Percentiles rank a stretch among this genome's conserved stretches.
Evolutionary conservation across 2,113 vertebrate genomes (phyloP).

Genomic region (Nettapus auritus): DNA sequence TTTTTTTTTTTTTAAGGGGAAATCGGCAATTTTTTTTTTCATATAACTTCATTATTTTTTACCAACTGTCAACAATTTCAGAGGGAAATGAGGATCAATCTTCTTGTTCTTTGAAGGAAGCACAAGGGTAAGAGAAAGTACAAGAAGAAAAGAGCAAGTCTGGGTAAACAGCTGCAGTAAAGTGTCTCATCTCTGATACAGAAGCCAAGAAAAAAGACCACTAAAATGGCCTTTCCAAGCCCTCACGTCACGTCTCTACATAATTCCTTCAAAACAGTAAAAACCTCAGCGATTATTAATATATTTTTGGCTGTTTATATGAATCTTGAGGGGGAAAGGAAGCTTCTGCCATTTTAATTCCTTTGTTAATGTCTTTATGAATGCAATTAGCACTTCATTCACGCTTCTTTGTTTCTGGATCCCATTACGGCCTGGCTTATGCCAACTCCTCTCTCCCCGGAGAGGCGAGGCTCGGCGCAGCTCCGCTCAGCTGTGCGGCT

Average conservation of each 20-base stretch:
- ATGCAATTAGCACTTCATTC: conserved; percentile 86
- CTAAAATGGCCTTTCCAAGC: background rate
- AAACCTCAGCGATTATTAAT: conserved; percentile 34
- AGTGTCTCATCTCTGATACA: background rate
- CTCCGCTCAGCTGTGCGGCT: conserved; percentile 74
- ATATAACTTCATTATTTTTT: background rate
- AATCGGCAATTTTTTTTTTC: background rate
- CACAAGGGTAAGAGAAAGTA: background rate
- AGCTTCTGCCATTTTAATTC: conserved; percentile 80
- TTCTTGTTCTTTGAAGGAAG: background rate
- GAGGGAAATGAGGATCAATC: background rate
- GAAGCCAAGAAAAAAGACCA: background rate
- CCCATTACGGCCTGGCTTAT: conserved; percentile 77
- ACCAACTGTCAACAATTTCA: background rate
- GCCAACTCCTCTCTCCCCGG: conserved; percentile 74
- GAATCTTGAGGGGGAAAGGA: conserved; percentile 56
- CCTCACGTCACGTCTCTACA: background rate
- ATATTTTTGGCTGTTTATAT: conserved; percentile 37
- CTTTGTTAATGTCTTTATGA: conserved; percentile 85
- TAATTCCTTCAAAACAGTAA: background rate
- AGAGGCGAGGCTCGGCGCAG: conserved; percentile 67
- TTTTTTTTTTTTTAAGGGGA: background rate
- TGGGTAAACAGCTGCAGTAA: background rate
- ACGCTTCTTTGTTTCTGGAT: conserved; percentile 82
- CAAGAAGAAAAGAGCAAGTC: background rate